A percentile compares a stretch with the other conserved stretches of the same genome.
These are phyloP conservation scores for Chloropsis hardwickii DNA, from an alignment of 2,113 vertebrate genomes.

Conservation along the genomic window DNA sequence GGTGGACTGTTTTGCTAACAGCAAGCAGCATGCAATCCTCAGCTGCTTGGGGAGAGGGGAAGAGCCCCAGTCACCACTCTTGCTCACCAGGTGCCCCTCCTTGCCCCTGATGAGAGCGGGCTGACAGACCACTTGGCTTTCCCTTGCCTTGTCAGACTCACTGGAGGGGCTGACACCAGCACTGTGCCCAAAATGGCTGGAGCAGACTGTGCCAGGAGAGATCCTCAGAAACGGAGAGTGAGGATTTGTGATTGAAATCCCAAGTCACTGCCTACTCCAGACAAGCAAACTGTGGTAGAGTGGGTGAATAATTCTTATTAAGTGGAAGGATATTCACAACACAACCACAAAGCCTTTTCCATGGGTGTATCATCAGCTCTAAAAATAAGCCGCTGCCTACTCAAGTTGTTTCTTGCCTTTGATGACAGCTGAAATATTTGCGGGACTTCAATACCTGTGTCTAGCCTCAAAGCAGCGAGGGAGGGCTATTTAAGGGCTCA, in stretches of 20 bases:
- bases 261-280: not conserved
- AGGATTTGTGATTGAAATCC: not conserved
- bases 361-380: not conserved
- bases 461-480: not conserved
- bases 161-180: not conserved
- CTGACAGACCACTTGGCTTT: not conserved
- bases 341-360: not conserved
- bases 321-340: not conserved
- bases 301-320: not conserved
- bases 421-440: not conserved
- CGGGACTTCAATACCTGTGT: not conserved
- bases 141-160: not conserved
- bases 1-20: not conserved
- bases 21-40: not conserved
- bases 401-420: not conserved
- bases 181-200: not conserved
- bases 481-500: not conserved
- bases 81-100: accelerated
- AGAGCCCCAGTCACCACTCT: not conserved
- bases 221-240: not conserved
- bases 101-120: accelerated
- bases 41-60: not conserved
- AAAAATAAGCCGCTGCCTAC: not conserved
- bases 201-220: not conserved
- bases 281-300: not conserved